These are phyloP conservation scores for Buceros bicornis DNA, from an alignment of 2,797 vertebrate species.

Conservation along the genomic window DNA sequence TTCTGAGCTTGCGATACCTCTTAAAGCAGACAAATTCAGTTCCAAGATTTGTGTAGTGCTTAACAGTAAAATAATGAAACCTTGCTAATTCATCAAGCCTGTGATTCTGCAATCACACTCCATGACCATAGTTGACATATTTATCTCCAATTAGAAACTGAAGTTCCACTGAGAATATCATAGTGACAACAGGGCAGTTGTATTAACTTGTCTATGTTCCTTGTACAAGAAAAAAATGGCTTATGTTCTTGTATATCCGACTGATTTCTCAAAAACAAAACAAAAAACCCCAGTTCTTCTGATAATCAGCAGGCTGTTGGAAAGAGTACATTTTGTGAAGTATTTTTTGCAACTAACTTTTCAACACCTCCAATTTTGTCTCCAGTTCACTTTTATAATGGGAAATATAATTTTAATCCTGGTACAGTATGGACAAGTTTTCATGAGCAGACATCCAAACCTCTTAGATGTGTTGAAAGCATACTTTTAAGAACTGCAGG, in stretches of 20 bases:
- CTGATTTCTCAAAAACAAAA: not conserved
- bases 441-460: not conserved
- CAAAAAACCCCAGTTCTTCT: not conserved
- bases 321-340: not conserved
- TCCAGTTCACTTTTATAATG: not conserved
- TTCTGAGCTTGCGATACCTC: not conserved
- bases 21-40: not conserved
- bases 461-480: not conserved
- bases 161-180: not conserved
- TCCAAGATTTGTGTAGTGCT: not conserved
- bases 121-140: accelerated
- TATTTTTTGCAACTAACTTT: not conserved
- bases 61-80: not conserved
- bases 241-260: not conserved
- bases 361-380: not conserved
- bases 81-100: not conserved
- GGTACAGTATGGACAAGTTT: not conserved
- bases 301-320: not conserved
- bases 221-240: not conserved
- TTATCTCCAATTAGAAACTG: not conserved
- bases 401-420: not conserved
- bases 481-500: not conserved
- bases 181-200: not conserved
- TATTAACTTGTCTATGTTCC: not conserved
- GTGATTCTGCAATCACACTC: not conserved